A percentile compares a stretch with the other conserved stretches of the same genome.
These are phyloP conservation scores for Theristicus caerulescens DNA, from an alignment of 2,113 vertebrate genomes.

Conservation along the genomic window DNA sequence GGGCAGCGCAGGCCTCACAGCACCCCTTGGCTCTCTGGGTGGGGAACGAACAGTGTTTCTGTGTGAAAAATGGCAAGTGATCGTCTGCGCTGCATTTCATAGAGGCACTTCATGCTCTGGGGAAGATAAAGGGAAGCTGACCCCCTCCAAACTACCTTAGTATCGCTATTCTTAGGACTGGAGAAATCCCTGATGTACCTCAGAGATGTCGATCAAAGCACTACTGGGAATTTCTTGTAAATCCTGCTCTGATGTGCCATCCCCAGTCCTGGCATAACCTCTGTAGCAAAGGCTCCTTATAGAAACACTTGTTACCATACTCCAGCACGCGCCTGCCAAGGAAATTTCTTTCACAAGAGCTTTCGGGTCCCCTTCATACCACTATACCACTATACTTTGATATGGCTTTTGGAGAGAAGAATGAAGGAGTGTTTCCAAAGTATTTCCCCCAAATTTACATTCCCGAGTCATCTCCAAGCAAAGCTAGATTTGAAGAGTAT, in stretches of 20 bases:
- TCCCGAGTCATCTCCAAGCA: neutral
- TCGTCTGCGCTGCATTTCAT: accelerated
- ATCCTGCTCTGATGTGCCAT: neutral
- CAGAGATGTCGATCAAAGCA: accelerated
- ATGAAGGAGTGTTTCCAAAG: neutral
- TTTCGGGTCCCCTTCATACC: neutral
- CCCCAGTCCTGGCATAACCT: neutral
- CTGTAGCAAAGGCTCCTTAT: neutral
- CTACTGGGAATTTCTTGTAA: neutral
- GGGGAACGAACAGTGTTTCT: accelerated
- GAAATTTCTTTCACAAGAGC: neutral
- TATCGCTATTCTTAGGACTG: neutral
- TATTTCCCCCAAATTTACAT: neutral
- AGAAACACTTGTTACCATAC: neutral
- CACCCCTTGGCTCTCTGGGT: accelerated
- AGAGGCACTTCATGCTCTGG: neutral
- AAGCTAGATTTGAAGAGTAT: neutral
- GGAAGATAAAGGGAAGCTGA: neutral
- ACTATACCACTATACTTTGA: neutral
- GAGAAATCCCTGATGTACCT: accelerated
- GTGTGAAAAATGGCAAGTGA: accelerated
- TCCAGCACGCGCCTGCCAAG: neutral
- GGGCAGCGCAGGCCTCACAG: accelerated
- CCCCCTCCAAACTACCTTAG: neutral
- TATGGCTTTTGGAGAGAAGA: neutral